Evolutionary conservation across 2,797 vertebrate species (phyloP), one percentile per base, ranked within the genome.

Genomic region (Harpagifer antarcticus): DNA sequence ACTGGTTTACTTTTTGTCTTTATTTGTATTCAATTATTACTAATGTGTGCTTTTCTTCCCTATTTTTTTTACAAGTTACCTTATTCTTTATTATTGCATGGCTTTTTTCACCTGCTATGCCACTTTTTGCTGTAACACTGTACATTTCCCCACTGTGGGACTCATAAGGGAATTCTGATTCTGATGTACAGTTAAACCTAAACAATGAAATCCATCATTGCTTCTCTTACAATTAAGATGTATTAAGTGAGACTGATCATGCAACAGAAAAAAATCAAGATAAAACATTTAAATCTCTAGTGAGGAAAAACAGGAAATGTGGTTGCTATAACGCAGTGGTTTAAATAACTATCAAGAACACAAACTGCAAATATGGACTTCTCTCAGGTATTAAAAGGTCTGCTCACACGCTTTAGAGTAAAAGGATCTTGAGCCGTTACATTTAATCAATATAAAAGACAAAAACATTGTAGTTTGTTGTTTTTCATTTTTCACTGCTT

Each of bases 391-490:
- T 47, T 47, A 56, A 2, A 49, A 69, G 52, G 48, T 17, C 65
- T 64, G 14, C 64, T 73, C 37, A 53, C 15, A 45, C 15, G 6
- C 19, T 57, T 44, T 14, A 11, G 15, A 70, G 53, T 23, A 45
- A 67, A 74, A 68, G 17, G 44, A 68, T 49, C 59, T 53, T 16
- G 9, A 78, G 42, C 5, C 48, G 12, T 58, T 78, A 57, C 62
- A 59, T 69, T 40, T 27, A 76, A 72, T 81, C 52, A 65, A 49
- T 74, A 9, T 33, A 66, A 72, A 74, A 37, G 8, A 71, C 43
- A 79, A 58, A 83, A 78, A 76, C 56, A 37, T 68, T 58, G 53
- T 20, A 60, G 62, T 16, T 69, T 6, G 72, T 60, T 60, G 60
- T 78, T 61, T 54, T 69, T 71, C 52, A 52, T 50, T 76, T 68